Percentiles rank a stretch among this genome's conserved stretches.
Evolutionary conservation across 2,113 vertebrate genomes (phyloP).

Genomic region (Oostethus manadensis): DNA sequence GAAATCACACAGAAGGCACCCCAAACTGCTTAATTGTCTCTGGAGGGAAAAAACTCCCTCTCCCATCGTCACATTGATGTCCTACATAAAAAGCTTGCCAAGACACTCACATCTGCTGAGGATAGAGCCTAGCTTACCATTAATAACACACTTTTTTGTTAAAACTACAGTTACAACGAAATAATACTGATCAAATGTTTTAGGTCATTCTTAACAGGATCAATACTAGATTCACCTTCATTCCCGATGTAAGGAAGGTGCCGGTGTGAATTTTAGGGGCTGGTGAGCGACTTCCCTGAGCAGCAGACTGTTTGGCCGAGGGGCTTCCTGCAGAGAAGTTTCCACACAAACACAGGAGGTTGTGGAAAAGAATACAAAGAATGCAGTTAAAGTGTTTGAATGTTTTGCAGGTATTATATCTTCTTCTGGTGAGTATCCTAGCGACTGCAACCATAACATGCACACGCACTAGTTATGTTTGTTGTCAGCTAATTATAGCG

Average conservation of each 20-base stretch:
- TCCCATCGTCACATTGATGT: slow-evolving; percentile 41
- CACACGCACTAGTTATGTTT: too few species aligned
- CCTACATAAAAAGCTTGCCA: slow-evolving; percentile 60
- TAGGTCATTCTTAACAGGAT: neutral
- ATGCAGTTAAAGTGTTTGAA: neutral
- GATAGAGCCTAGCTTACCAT: slow-evolving; percentile 47
- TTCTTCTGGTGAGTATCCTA: too few species aligned
- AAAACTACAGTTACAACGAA: slow-evolving; percentile 25
- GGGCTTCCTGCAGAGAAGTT: slow-evolving; percentile 78
- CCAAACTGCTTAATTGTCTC: neutral
- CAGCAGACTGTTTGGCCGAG: slow-evolving; percentile 79
- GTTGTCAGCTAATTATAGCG: too few species aligned
- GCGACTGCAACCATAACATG: too few species aligned
- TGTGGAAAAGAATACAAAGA: slow-evolving; percentile 1
- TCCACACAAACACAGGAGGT: slow-evolving; percentile 27
- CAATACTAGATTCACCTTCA: slow-evolving; percentile 80
- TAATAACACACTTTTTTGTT: slow-evolving; percentile 46
- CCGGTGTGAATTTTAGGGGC: slow-evolving; percentile 87
- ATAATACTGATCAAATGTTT: slow-evolving; percentile 3
- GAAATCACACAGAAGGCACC: slow-evolving; percentile 17
- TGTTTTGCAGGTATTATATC: too few species aligned
- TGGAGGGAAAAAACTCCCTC: neutral
- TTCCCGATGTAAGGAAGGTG: slow-evolving; percentile 83
- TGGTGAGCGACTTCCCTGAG: slow-evolving; percentile 83
- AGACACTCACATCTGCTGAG: slow-evolving; percentile 53